These are phyloP conservation scores for Brenthis ino DNA, from an alignment of 2,888 invertebrate genomes.

Conservation along the genomic window DNA sequence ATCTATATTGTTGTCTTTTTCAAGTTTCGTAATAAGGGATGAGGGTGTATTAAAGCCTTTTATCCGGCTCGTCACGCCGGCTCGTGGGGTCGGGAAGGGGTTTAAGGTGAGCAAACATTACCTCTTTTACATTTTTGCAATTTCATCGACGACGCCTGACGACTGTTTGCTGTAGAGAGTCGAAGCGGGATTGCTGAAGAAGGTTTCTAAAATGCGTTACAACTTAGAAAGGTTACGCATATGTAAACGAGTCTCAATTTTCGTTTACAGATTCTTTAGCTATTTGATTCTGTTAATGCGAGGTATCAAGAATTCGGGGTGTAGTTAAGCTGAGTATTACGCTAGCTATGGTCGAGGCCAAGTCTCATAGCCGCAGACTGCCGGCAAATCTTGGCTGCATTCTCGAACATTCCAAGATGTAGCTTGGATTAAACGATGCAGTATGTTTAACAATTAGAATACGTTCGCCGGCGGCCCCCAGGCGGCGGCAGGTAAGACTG, in stretches of 20 bases:
- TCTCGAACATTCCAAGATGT: constrained; percentile 80
- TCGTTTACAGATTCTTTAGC: constrained; percentile 36
- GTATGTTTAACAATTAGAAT: constrained; percentile 79
- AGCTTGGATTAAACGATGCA: constrained; percentile 77
- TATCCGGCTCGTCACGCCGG: constrained; percentile 81
- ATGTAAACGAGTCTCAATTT: constrained; percentile 64
- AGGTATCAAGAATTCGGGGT: constrained; percentile 55
- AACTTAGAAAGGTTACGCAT: constrained; percentile 67
- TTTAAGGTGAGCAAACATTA: constrained; percentile 82
- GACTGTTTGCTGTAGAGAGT: constrained; percentile 68
- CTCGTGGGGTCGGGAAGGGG: constrained; percentile 78
- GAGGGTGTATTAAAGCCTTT: constrained; percentile 83
- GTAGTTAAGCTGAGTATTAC: constrained; percentile 70
- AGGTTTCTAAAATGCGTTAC: constrained; percentile 58
- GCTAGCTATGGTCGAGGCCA: constrained; percentile 74
- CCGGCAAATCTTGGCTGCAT: constrained; percentile 77
- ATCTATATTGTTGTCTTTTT: constrained; percentile 83
- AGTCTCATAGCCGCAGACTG: constrained; percentile 68
- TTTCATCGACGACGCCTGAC: constrained; percentile 76
- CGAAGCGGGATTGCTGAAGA: constrained; percentile 52
- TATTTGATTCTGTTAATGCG: constrained; percentile 44
- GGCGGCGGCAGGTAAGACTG: constrained; percentile 67
- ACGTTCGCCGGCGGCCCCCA: constrained; percentile 63
- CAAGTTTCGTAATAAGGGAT: constrained; percentile 83
- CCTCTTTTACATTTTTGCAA: constrained; percentile 83